phyloP scores from a whole-genome alignment of 1,140 invertebrate species.

The Bombus difficillimus region DNA sequence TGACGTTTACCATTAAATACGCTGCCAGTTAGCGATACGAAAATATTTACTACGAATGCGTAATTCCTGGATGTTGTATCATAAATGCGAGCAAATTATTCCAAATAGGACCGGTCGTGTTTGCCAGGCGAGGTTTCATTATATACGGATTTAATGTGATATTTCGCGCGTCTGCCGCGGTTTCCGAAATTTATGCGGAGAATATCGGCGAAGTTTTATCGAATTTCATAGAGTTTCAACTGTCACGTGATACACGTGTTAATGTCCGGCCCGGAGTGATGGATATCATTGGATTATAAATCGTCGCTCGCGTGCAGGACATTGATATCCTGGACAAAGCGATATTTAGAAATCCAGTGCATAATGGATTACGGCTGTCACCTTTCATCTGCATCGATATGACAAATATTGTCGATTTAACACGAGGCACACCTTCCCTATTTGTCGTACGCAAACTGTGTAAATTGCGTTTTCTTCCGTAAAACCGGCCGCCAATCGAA shows the following conservation, averaged over 20 bases:
- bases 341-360: slow-evolving; percentile 45
- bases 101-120: not conserved
- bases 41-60: slow-evolving; percentile 16
- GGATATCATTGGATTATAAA: slow-evolving; percentile 41
- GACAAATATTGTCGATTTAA: slow-evolving; percentile 43
- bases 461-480: not conserved
- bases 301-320: slow-evolving; percentile 3
- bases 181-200: not conserved
- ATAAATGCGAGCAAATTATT: slow-evolving; percentile 24
- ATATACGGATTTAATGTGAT: slow-evolving; percentile 16
- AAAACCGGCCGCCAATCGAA: no score
- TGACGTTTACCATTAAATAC: not conserved
- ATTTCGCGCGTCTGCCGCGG: not conserved
- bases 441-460: not conserved
- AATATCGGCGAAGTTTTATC: slow-evolving; percentile 9
- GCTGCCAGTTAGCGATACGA: slow-evolving; percentile 6
- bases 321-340: slow-evolving; percentile 21
- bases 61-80: not conserved
- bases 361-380: slow-evolving; percentile 41
- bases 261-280: slow-evolving; percentile 16
- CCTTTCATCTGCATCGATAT: slow-evolving; percentile 30
- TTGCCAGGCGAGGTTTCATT: slow-evolving; percentile 6
- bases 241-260: slow-evolving; percentile 14
- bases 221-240: slow-evolving; percentile 6
- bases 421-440: not conserved